phyloP scores from a whole-genome alignment of 2,888 invertebrate species.

The Molorchus minor region DNA sequence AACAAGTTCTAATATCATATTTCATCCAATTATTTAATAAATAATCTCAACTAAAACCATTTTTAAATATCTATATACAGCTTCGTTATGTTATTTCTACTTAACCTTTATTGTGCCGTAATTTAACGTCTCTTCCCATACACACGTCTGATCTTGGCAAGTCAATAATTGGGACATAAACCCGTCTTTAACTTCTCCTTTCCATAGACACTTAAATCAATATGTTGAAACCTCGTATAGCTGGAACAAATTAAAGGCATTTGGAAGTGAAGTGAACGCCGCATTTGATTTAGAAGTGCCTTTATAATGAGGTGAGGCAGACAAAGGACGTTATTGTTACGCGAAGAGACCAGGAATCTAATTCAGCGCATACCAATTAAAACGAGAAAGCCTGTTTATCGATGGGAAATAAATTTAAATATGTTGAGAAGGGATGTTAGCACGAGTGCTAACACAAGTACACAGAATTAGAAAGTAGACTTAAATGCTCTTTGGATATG shows the following conservation, averaged over 20 bases:
- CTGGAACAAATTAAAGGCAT: conserved; percentile 22
- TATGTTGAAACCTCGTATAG: conserved; percentile 14
- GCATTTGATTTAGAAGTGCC: conserved; percentile 21
- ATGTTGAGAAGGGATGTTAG: conserved; percentile 1
- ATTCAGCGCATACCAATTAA: conserved; percentile 27
- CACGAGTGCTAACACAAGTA: too few species aligned
- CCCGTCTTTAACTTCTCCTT: conserved; percentile 5
- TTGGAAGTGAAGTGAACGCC: conserved; percentile 16
- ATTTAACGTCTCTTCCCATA: neutral
- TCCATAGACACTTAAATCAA: conserved; percentile 8
- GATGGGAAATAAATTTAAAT: conserved; percentile 18
- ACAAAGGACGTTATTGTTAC: conserved; percentile 29
- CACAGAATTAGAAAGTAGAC: too few species aligned
- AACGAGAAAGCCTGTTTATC: conserved; percentile 18
- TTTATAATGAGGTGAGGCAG: conserved; percentile 25
- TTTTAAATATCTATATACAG: too few species aligned
- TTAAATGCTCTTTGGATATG: too few species aligned
- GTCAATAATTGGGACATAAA: conserved; percentile 12
- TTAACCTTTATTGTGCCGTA: neutral
- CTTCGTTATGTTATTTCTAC: too few species aligned
- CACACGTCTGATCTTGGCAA: neutral
- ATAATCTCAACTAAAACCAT: too few species aligned
- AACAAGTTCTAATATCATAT: too few species aligned
- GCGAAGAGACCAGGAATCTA: conserved; percentile 23
- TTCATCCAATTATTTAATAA: too few species aligned